These are phyloP conservation scores for Rhopalosiphum padi DNA, from an alignment of 1,140 invertebrate genomes.

Conservation along the genomic window DNA sequence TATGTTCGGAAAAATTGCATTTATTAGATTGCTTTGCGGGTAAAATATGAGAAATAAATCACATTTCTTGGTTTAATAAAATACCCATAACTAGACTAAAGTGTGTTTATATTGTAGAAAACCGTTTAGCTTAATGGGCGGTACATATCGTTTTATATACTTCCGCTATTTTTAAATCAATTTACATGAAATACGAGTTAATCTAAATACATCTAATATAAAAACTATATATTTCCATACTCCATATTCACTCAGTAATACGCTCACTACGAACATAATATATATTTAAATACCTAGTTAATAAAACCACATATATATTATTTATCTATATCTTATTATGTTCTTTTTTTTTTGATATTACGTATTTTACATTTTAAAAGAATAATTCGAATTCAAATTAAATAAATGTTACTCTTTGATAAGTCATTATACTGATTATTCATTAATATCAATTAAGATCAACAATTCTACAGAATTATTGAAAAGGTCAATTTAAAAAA, in stretches of 20 bases:
- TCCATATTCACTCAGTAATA: not conserved
- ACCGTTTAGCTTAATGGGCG: conserved; percentile 30
- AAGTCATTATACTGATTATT: not conserved
- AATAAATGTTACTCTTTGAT: not conserved
- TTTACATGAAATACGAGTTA: conserved; percentile 30
- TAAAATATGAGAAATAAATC: conserved; percentile 35
- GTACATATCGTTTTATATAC: conserved; percentile 17
- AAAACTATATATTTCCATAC: not conserved
- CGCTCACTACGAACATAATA: not conserved
- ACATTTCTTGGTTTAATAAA: not conserved
- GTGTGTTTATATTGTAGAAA: conserved; percentile 21
- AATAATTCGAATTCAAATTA: not conserved
- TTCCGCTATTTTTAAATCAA: conserved; percentile 12
- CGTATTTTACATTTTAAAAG: not conserved
- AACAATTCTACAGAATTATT: not conserved
- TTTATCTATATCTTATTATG: not conserved
- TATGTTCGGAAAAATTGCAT: conserved; percentile 27
- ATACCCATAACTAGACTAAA: conserved; percentile 27
- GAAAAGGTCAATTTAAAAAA: not conserved
- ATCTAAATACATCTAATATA: not conserved
- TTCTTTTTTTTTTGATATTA: not conserved
- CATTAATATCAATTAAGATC: not conserved
- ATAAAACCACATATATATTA: not conserved
- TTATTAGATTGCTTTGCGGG: not conserved
- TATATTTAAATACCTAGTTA: not conserved